Conservation (phyloP, 2,888 invertebrate genomes). For the Synanthedon vespiformis region DNA sequence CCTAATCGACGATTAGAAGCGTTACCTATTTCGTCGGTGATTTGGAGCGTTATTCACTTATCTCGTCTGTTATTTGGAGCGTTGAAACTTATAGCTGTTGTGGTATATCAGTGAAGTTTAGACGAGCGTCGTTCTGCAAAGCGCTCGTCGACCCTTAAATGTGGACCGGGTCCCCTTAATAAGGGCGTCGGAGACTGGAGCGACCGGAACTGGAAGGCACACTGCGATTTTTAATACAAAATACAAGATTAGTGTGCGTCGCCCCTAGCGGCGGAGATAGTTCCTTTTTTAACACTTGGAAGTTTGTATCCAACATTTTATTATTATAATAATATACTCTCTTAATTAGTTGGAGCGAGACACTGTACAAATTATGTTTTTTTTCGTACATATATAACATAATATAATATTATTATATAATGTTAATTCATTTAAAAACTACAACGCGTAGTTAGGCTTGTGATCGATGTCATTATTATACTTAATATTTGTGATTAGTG, state of each 20-base stretch:
- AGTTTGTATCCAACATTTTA: not conserved
- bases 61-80: too few relatives aligned
- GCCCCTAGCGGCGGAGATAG: slow-evolving; percentile 14
- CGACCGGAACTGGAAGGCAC: slow-evolving; percentile 30
- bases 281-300: slow-evolving; percentile 14
- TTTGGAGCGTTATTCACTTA: too few relatives aligned
- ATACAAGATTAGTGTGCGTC: slow-evolving; percentile 52
- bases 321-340: not conserved
- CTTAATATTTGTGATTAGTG: not conserved
- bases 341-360: not conserved
- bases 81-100: too few relatives aligned
- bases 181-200: slow-evolving; percentile 24
- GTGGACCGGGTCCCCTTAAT: slow-evolving; percentile 9
- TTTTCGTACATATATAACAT: not conserved
- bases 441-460: not conserved
- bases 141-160: slow-evolving; percentile 21
- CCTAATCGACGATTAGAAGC: too few relatives aligned
- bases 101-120: too few relatives aligned
- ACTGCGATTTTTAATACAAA: slow-evolving; percentile 57
- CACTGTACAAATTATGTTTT: slow-evolving; percentile 6
- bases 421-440: not conserved
- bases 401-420: not conserved
- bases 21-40: too few relatives aligned
- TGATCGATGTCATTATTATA: not conserved
- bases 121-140: too few relatives aligned